phyloP scores from a whole-genome alignment of 2,797 vertebrate genomes.

The Melanotaenia parkinsoni region DNA sequence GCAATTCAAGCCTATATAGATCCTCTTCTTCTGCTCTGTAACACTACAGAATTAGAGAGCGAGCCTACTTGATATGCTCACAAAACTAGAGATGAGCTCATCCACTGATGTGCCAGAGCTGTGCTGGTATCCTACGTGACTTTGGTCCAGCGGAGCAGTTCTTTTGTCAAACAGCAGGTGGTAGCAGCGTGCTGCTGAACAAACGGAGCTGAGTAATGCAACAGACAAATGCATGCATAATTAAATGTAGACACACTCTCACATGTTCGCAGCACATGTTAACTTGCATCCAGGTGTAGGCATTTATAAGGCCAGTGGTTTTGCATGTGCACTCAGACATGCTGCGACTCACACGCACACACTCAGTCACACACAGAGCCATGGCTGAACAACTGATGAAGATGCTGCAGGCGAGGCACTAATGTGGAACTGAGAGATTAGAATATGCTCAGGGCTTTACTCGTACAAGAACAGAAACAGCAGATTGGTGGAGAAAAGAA shows the following conservation, averaged over 20 bases:
- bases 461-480: conserved; percentile 78
- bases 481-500: conserved; percentile 61
- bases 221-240: conserved; percentile 15
- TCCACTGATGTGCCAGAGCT: conserved; percentile 59
- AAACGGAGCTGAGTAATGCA: conserved; percentile 9
- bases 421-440: conserved; percentile 85
- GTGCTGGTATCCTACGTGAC: conserved; percentile 78
- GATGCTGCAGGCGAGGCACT: conserved; percentile 79
- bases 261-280: conserved; percentile 63
- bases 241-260: conserved; percentile 31
- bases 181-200: conserved; percentile 60
- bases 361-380: conserved; percentile 50
- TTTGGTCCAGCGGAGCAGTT: conserved; percentile 51
- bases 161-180: conserved; percentile 64
- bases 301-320: conserved; percentile 24
- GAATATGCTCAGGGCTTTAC: conserved; percentile 79
- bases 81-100: conserved; percentile 75
- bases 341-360: conserved; percentile 20
- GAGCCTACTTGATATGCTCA: conserved; percentile 57
- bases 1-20: conserved; percentile 47
- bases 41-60: conserved; percentile 33
- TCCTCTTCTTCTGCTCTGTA: conserved; percentile 34
- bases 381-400: conserved; percentile 81
- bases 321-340: conserved; percentile 48
- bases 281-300: conserved; percentile 52